Evolutionary conservation across 2,113 vertebrate genomes (phyloP).

Genomic region (Callopanchax toddi): DNA sequence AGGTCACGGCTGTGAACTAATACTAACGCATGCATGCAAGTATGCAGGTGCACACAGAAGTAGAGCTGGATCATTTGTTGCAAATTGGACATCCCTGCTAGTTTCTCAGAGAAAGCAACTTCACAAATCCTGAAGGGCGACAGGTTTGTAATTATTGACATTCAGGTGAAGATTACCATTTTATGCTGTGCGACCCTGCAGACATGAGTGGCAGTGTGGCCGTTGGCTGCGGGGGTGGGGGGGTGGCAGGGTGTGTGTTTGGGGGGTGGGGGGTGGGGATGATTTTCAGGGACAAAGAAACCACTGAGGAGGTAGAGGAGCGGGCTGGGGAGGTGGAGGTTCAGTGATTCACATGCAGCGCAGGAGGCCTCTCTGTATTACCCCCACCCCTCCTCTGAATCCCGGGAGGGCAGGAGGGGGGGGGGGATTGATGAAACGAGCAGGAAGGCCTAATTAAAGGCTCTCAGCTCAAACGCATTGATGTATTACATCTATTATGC

Average conservation of each 20-base stretch:
- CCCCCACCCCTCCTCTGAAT: constrained; percentile 75
- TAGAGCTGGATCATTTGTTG: constrained; percentile 23
- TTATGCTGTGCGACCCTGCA: constrained; percentile 80
- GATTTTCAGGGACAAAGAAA: constrained; percentile 64
- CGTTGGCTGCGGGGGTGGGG: constrained; percentile 10
- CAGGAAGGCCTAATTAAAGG: constrained; percentile 98
- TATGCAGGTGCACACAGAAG: not conserved
- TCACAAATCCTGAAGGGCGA: constrained; percentile 71
- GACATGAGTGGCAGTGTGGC: constrained; percentile 75
- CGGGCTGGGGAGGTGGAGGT: constrained; percentile 49
- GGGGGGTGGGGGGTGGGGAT: constrained; percentile 9
- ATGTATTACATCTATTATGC: constrained; percentile 99
- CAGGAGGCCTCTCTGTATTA: constrained; percentile 83
- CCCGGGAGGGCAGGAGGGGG: constrained; percentile 73
- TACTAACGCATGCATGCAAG: constrained; percentile 11
- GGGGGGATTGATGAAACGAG: constrained; percentile 95
- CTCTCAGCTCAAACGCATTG: constrained; percentile 98
- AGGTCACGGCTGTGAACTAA: constrained; percentile 52
- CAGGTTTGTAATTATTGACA: constrained; percentile 73
- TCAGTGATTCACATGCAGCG: constrained; percentile 87
- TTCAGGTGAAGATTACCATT: constrained; percentile 78
- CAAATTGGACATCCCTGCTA: constrained; percentile 26
- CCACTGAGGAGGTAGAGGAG: constrained; percentile 46
- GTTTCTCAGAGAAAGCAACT: constrained; percentile 25
- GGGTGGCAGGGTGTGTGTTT: constrained; percentile 80